Evolutionary conservation across 2,797 vertebrate genomes (phyloP).

Genomic region (Labeo calbasu): DNA sequence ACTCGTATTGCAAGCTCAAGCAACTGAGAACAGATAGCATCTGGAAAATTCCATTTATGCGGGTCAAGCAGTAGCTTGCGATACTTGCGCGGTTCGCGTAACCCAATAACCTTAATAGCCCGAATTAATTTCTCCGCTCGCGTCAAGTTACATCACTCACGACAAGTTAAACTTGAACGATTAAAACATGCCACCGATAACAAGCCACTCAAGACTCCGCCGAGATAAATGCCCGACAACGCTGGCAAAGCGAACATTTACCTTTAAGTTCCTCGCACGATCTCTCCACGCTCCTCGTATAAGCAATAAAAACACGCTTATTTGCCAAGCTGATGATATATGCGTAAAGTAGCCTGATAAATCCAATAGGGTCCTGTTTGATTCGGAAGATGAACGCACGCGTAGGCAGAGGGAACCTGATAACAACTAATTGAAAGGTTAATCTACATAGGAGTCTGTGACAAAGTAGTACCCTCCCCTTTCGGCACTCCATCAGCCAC

Average conservation of each 20-base stretch:
- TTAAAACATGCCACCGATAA: slow-evolving; percentile 55
- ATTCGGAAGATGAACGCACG: slow-evolving; percentile 75
- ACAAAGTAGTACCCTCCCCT: slow-evolving; percentile 93
- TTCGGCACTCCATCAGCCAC: slow-evolving; percentile 63
- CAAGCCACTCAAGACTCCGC: slow-evolving; percentile 50
- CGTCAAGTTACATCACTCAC: slow-evolving; percentile 52
- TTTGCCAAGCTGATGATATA: slow-evolving; percentile 43
- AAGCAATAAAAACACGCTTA: slow-evolving; percentile 52
- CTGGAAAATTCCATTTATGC: slow-evolving; percentile 64
- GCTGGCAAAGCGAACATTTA: slow-evolving; percentile 60
- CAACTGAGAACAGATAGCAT: slow-evolving; percentile 51
- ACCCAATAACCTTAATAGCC: slow-evolving; percentile 51
- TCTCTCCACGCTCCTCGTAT: slow-evolving; percentile 52
- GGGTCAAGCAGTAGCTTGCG: slow-evolving; percentile 52
- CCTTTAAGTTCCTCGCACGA: slow-evolving; percentile 66
- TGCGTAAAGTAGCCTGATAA: slow-evolving; percentile 47
- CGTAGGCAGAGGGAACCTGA: slow-evolving; percentile 86
- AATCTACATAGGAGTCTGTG: slow-evolving; percentile 94
- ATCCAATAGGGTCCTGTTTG: slow-evolving; percentile 59
- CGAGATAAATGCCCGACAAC: slow-evolving; percentile 54
- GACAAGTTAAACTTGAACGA: slow-evolving; percentile 54
- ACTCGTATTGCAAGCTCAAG: slow-evolving; percentile 44
- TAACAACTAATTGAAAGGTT: slow-evolving; percentile 97
- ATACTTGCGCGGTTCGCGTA: slow-evolving; percentile 42
- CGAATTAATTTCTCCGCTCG: slow-evolving; percentile 40